A percentile compares a stretch with the other conserved stretches of the same genome.
Conservation (phyloP, 2,797 vertebrate genomes). For the Morelia viridis region DNA sequence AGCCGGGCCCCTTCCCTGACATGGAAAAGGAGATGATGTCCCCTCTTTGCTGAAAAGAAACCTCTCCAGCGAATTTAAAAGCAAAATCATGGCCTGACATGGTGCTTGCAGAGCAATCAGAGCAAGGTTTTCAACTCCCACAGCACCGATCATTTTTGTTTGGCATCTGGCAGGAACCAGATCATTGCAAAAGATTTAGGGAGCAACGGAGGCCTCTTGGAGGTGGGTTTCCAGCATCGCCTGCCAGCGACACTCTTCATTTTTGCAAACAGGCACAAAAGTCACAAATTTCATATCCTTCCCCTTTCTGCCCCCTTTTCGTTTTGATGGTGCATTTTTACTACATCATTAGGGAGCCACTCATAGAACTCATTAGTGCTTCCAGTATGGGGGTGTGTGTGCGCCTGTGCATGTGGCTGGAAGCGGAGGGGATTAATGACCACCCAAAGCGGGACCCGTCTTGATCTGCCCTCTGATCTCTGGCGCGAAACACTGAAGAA, state of each 20-base stretch:
- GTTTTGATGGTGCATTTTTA: background rate
- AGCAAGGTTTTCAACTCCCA: too few relatives aligned
- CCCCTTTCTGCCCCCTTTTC: background rate
- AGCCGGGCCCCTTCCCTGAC: too few relatives aligned
- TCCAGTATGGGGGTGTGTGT: background rate
- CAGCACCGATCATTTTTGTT: too few relatives aligned
- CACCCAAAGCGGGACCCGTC: background rate
- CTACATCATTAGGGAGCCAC: background rate
- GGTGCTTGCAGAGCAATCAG: too few relatives aligned
- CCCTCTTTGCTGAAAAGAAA: too few relatives aligned
- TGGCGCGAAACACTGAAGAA: background rate
- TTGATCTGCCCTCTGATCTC: background rate
- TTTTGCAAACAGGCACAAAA: background rate
- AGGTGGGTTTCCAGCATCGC: background rate
- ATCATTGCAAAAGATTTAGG: rapidly evolving
- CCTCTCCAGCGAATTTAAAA: too few relatives aligned
- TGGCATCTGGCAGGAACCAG: too few relatives aligned
- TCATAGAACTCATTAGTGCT: background rate
- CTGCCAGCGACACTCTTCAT: too few relatives aligned
- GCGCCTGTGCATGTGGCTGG: background rate
- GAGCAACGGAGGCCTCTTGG: background rate
- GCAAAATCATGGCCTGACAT: too few relatives aligned
- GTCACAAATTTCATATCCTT: too few relatives aligned
- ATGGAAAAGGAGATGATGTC: too few relatives aligned
- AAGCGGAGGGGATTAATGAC: background rate